Percentiles rank a stretch among this genome's conserved stretches.
These are phyloP conservation scores for Chaitophorus viminalis DNA, from an alignment of 2,888 invertebrate species.

Conservation along the genomic window DNA sequence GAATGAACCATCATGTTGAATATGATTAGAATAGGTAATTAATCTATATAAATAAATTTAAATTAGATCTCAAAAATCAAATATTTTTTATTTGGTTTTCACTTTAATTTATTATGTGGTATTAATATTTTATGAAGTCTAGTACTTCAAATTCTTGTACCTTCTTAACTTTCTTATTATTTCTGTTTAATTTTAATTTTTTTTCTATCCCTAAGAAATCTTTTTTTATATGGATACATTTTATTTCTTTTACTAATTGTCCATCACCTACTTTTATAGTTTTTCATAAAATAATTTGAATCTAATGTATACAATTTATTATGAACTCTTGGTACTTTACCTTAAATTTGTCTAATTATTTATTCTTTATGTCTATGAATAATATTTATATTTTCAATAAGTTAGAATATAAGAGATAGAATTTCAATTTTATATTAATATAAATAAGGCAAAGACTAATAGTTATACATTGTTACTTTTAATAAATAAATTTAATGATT, in stretches of 20 bases:
- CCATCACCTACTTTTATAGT: background rate
- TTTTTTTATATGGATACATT: too few relatives aligned
- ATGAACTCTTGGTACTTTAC: background rate
- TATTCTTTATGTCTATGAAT: background rate
- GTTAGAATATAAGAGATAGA: background rate
- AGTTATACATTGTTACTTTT: too few relatives aligned
- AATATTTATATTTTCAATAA: background rate
- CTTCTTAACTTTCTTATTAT: background rate
- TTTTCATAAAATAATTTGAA: background rate
- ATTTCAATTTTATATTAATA: too few relatives aligned
- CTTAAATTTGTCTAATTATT: background rate
- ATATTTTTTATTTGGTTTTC: background rate
- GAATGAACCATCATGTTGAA: background rate
- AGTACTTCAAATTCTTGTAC: background rate
- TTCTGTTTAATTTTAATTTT: background rate
- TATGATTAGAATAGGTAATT: background rate
- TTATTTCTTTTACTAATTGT: too few relatives aligned
- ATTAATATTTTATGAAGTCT: background rate
- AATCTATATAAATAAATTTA: conserved; percentile 9
- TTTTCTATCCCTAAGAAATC: background rate
- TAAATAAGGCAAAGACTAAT: background rate
- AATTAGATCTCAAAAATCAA: conserved; percentile 46
- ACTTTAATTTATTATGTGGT: background rate
- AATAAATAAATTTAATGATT: too few relatives aligned
- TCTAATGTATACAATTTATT: background rate